Conservation (phyloP, 2,113 vertebrate genomes). For the Xiphophorus hellerii region DNA sequence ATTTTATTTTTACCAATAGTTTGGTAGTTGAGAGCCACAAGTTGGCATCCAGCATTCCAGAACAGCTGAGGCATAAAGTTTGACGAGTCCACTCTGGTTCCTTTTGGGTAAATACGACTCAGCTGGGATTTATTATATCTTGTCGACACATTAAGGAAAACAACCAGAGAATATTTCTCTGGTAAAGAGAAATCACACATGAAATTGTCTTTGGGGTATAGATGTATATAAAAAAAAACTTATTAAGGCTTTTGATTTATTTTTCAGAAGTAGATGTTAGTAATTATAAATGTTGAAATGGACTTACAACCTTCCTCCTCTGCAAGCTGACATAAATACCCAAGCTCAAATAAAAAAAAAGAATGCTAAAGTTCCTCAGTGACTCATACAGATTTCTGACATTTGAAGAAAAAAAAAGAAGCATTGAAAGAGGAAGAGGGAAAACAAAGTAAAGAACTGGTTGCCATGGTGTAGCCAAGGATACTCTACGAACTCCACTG, state of each 20-base stretch:
- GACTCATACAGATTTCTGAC: constrained; percentile 1
- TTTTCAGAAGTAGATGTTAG: not conserved
- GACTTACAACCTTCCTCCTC: not conserved
- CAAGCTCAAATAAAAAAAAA: not conserved
- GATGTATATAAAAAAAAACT: too few relatives aligned
- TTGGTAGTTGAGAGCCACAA: constrained; percentile 98
- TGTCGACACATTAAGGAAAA: constrained; percentile 79
- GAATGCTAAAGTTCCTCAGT: not conserved
- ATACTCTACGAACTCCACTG: constrained; percentile 99
- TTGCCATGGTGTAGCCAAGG: constrained; percentile 78
- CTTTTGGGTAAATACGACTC: constrained; percentile 97
- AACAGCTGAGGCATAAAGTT: constrained; percentile 99
- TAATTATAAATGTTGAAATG: not conserved
- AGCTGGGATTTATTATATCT: constrained; percentile 99
- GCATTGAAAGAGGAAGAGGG: constrained; percentile 8
- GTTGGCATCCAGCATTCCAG: constrained; percentile 97
- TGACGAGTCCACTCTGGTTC: constrained; percentile 95
- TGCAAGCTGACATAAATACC: not conserved
- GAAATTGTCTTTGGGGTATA: not conserved
- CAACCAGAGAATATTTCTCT: not conserved
- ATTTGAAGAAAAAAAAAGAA: not conserved
- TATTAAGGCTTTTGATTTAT: not conserved
- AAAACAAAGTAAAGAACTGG: constrained; percentile 13
- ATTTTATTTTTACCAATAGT: constrained; percentile 85
- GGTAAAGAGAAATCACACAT: not conserved